Conservation (phyloP, 2,888 invertebrate species). For the Acleris cristana region DNA sequence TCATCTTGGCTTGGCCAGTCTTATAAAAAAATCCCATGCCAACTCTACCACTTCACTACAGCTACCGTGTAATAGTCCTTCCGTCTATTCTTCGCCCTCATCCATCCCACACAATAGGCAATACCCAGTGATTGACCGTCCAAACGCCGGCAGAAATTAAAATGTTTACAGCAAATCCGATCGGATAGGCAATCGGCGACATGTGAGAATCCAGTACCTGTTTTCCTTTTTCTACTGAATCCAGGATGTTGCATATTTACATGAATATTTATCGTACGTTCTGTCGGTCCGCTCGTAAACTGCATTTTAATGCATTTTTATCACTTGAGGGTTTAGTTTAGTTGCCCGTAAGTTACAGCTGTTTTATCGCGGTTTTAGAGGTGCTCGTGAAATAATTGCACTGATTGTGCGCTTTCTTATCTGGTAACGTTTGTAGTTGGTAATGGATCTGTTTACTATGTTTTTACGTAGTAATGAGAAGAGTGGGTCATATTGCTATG, state of each 20-base stretch:
- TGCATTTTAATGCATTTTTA: conserved; percentile 79
- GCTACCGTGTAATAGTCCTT: conserved; percentile 2
- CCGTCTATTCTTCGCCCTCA: conserved; percentile 32
- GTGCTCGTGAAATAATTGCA: conserved; percentile 31
- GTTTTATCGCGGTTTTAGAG: conserved; percentile 25
- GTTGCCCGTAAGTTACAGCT: conserved; percentile 18
- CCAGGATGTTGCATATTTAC: conserved; percentile 78
- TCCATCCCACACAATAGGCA: conserved; percentile 29
- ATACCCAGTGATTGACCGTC: conserved; percentile 30
- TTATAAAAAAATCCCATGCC: neutral
- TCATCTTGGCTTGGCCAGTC: no score
- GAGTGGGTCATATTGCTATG: no score
- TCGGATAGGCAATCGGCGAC: conserved; percentile 36
- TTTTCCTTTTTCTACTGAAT: conserved; percentile 67
- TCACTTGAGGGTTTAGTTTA: conserved; percentile 49
- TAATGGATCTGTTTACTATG: no score
- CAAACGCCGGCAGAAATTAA: conserved; percentile 29
- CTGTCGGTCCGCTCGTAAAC: conserved; percentile 71
- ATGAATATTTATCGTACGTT: conserved; percentile 79
- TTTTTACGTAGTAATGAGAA: no score
- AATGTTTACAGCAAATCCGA: conserved; percentile 36
- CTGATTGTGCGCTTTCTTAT: conserved; percentile 23
- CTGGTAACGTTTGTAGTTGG: neutral
- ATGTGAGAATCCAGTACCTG: conserved; percentile 40
- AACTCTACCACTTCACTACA: neutral